Conservation (phyloP, 2,888 invertebrate genomes). For the Chesias legatella region DNA sequence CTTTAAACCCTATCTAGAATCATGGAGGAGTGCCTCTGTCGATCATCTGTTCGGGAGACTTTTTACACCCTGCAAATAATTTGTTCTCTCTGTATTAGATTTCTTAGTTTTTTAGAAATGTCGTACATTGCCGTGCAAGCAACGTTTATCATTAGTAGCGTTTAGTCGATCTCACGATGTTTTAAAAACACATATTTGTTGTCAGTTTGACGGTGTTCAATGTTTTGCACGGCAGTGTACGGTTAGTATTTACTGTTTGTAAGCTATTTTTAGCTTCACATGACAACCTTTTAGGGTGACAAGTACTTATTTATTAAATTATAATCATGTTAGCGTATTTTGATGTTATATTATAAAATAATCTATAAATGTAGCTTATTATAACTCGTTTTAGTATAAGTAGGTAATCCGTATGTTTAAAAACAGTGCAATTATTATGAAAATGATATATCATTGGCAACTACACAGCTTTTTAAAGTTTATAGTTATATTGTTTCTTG, state of each 20-base stretch:
- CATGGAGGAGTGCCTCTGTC: no score
- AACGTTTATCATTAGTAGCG: constrained; percentile 12
- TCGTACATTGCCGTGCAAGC: constrained; percentile 22
- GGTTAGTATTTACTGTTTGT: constrained; percentile 5
- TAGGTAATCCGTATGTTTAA: constrained; percentile 6
- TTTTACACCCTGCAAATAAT: no score
- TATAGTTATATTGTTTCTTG: constrained; percentile 1
- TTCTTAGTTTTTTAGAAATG: constrained; percentile 16
- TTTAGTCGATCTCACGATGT: constrained; percentile 28
- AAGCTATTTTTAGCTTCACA: constrained; percentile 30
- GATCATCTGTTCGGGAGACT: no score
- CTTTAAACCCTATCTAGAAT: no score
- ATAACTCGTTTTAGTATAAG: constrained; percentile 7
- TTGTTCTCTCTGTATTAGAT: constrained; percentile 17
- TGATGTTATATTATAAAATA: constrained; percentile 20
- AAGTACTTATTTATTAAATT: constrained; percentile 37
- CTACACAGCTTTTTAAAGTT: neutral
- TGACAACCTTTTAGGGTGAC: constrained; percentile 35
- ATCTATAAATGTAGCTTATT: constrained; percentile 10
- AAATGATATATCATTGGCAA: constrained; percentile 12
- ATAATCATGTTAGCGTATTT: constrained; percentile 21
- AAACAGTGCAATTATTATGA: constrained; percentile 27
- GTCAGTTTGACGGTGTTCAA: constrained; percentile 16
- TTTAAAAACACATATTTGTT: constrained; percentile 20
- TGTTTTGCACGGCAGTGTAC: constrained; percentile 25